Evolutionary conservation across 2,888 invertebrate species (phyloP).

Genomic region (Cephus pulcher): DNA sequence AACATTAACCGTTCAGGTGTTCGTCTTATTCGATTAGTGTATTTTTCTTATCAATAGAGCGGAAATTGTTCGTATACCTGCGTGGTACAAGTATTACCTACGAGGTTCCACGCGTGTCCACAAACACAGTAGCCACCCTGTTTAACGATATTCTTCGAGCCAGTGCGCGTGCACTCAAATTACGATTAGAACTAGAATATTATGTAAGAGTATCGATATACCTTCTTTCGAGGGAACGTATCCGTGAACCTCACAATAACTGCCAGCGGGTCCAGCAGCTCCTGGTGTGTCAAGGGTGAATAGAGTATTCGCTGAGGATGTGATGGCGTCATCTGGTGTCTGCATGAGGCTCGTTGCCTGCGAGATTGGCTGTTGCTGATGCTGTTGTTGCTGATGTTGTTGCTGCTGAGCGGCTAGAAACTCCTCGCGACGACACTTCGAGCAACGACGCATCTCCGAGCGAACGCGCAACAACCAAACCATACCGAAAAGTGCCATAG

Average conservation of each 20-base stretch:
- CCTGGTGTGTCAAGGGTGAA: slow-evolving; percentile 69
- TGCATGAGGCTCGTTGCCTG: slow-evolving; percentile 43
- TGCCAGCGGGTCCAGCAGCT: slow-evolving; percentile 64
- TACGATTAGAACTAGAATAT: neutral
- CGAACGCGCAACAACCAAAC: slow-evolving; percentile 86
- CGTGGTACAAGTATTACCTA: neutral
- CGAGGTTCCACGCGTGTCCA: neutral
- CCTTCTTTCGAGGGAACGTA: slow-evolving; percentile 71
- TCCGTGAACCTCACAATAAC: slow-evolving; percentile 73
- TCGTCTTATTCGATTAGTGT: neutral
- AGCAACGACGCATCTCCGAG: slow-evolving; percentile 82
- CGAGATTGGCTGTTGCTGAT: slow-evolving; percentile 52
- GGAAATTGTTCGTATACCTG: neutral
- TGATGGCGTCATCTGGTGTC: slow-evolving; percentile 55
- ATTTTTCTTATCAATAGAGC: neutral
- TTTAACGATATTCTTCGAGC: neutral
- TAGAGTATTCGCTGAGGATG: slow-evolving; percentile 65
- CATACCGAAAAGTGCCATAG: slow-evolving; percentile 89
- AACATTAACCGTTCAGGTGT: neutral
- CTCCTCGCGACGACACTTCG: slow-evolving; percentile 75
- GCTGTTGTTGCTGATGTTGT: slow-evolving; percentile 51
- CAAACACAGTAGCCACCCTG: neutral
- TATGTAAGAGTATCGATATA: slow-evolving; percentile 41
- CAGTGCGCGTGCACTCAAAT: neutral
- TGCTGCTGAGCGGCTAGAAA: slow-evolving; percentile 58